A percentile compares a stretch with the other conserved stretches of the same genome.
Evolutionary conservation across 1,140 invertebrate genomes (phyloP).

Genomic region (Caerostris extrusa): DNA sequence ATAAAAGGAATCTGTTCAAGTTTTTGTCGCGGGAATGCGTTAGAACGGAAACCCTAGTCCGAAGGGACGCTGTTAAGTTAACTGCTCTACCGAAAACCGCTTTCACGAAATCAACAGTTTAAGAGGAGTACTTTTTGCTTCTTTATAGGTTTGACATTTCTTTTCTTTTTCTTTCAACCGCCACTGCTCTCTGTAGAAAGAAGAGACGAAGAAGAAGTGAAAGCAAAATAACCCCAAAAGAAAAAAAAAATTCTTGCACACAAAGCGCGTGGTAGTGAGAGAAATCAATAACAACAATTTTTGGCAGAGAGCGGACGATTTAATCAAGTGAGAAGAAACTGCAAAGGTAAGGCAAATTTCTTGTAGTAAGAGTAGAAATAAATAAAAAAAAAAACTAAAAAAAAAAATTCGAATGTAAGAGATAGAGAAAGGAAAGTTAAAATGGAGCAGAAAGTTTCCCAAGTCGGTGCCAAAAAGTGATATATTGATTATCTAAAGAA

Average conservation of each 20-base stretch:
- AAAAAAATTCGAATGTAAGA: not conserved
- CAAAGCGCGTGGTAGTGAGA: not conserved
- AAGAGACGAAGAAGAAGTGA: not conserved
- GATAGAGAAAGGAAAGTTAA: slow-evolving; percentile 15
- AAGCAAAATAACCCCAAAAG: not conserved
- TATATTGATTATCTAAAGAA: slow-evolving; percentile 15
- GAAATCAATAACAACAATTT: slow-evolving; percentile 40
- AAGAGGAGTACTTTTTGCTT: not conserved
- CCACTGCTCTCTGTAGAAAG: not conserved
- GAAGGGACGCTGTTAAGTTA: not conserved
- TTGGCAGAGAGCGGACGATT: slow-evolving; percentile 42
- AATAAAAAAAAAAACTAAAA: not conserved
- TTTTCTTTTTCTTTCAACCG: not conserved
- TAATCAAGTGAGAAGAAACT: slow-evolving; percentile 36
- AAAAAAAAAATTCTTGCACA: not conserved
- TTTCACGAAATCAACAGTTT: slow-evolving; percentile 32
- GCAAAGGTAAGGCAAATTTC: slow-evolving; percentile 55
- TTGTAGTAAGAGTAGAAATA: not conserved
- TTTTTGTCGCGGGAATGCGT: not conserved
- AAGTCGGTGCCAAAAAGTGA: slow-evolving; percentile 27
- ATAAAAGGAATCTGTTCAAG: not conserved
- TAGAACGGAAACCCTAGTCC: not conserved
- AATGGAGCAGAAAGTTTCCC: slow-evolving; percentile 8
- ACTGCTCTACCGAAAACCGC: slow-evolving; percentile 16
- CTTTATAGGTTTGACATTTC: slow-evolving; percentile 22